Evolutionary conservation across 2,113 vertebrate species (phyloP), one percentile per base, ranked within the genome.

Genomic region (Apteryx mantelli): DNA sequence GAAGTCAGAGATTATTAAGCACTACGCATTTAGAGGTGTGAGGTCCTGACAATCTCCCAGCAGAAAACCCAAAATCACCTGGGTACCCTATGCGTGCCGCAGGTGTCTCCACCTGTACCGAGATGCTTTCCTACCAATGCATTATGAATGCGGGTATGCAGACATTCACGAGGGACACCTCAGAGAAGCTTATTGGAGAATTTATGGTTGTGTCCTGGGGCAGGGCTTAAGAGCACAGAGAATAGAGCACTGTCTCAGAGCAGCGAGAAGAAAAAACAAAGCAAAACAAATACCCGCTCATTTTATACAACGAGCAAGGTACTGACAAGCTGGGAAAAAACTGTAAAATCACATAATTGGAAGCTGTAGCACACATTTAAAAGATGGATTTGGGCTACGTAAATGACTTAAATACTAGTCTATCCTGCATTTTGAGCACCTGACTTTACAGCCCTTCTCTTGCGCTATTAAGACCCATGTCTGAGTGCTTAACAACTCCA

Each of bases 351-450:
- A n/a, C 0, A 0, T 32, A 26, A 12, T 50, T 36, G 82, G 52
- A 82, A 84, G 8, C 9, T 36, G 40, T 7, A 53, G 21, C 0
- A 0, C 12, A 14, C 18, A 32, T 46, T 12, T 17, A 83, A 9
- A 9, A 36, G 11, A 16, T 48, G 53, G 28, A 69, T 75, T 44
- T n/a, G 25, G 28, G 34, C 56, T 83, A 10, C 14, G 0, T 8
- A 75, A 63, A 15, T 46, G 36, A 73, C 26, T 70, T 50, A 40
- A 78, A 68, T 7, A 6, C 38, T 70, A 34, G 38, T 46, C 44
- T 82, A 7, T 13, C 63, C 32, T 83, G 64, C 34, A 44, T 90
- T 83, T 69, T 22, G 32, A 80, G 13, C 71, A 16, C 22, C 48
- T 88, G 60, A 28, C 19, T 89, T 74, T 77, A 25, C 53, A 94